Percentiles rank a stretch among this genome's conserved stretches.
These are phyloP conservation scores for Merops nubicus DNA, from an alignment of 2,113 vertebrate species.

Conservation along the genomic window DNA sequence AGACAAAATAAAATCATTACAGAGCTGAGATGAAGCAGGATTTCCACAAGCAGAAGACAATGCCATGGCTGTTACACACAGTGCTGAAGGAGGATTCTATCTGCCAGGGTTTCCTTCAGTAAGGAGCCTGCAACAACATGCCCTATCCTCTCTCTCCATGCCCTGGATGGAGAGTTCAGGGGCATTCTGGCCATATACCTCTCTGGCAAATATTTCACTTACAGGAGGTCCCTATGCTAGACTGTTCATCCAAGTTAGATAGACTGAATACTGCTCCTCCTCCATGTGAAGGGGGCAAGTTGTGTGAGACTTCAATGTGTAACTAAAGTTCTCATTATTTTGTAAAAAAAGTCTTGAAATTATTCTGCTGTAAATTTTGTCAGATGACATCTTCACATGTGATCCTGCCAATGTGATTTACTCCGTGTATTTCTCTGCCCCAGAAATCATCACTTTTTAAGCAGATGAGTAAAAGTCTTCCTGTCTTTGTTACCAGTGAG, in stretches of 20 bases:
- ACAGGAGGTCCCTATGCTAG: not conserved
- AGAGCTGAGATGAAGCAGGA: not conserved
- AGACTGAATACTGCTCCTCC: not conserved
- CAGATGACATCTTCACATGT: not conserved
- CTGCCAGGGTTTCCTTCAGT: not conserved
- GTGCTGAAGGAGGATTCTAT: not conserved
- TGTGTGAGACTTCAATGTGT: not conserved
- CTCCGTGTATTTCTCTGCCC: not conserved
- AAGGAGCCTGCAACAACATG: not conserved
- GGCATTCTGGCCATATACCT: not conserved
- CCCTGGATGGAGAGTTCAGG: not conserved
- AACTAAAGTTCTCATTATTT: not conserved
- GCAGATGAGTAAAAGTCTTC: not conserved
- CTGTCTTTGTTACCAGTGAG: not conserved
- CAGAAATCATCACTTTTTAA: not conserved
- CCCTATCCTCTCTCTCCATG: not conserved
- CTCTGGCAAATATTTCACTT: not conserved
- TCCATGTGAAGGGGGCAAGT: not conserved
- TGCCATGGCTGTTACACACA: accelerated
- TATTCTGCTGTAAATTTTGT: not conserved
- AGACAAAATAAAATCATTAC: not conserved
- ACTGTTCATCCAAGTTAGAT: not conserved
- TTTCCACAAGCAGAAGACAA: not conserved
- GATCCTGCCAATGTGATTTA: not conserved
- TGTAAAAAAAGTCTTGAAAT: not conserved